Conservation (phyloP, 2,888 invertebrate species). For the Drosophila macrothrix region DNA sequence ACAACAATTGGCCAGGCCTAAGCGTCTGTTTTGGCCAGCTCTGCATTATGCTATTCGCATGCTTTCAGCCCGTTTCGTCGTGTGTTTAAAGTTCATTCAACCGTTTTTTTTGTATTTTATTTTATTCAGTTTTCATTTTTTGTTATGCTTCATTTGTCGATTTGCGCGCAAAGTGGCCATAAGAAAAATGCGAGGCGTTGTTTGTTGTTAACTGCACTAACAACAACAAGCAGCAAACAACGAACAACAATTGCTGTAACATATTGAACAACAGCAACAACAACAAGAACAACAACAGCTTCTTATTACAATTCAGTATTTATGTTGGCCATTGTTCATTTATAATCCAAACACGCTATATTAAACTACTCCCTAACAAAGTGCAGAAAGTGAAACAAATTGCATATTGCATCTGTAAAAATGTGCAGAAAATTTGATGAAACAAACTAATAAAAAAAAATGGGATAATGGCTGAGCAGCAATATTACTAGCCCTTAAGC, state of each 20-base stretch:
- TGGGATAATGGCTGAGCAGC: background rate
- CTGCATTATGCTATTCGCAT: slow-evolving; percentile 64
- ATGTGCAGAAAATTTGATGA: background rate
- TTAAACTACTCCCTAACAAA: background rate
- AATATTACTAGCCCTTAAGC: background rate
- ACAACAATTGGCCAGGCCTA: slow-evolving; percentile 33
- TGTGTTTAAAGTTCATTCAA: slow-evolving; percentile 71
- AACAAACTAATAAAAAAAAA: background rate
- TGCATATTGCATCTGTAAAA: background rate
- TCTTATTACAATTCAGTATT: background rate
- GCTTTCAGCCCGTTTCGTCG: slow-evolving; percentile 17
- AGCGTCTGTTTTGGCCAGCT: slow-evolving; percentile 59
- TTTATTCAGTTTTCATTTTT: background rate
- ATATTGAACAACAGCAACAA: slow-evolving; percentile 10
- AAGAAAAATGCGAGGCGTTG: slow-evolving; percentile 19
- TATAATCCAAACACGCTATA: slow-evolving; percentile 1
- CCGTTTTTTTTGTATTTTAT: slow-evolving; percentile 32
- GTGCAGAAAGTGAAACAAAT: background rate
- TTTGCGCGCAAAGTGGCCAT: slow-evolving; percentile 50
- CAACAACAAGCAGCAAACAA: slow-evolving; percentile 17
- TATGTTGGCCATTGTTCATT: background rate
- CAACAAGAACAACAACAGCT: background rate
- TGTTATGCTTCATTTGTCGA: slow-evolving; percentile 70
- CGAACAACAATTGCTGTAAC: slow-evolving; percentile 24
- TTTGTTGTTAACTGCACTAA: slow-evolving; percentile 27